phyloP scores from a whole-genome alignment of 2,888 invertebrate species.

The Drosophila kuntzei region DNA sequence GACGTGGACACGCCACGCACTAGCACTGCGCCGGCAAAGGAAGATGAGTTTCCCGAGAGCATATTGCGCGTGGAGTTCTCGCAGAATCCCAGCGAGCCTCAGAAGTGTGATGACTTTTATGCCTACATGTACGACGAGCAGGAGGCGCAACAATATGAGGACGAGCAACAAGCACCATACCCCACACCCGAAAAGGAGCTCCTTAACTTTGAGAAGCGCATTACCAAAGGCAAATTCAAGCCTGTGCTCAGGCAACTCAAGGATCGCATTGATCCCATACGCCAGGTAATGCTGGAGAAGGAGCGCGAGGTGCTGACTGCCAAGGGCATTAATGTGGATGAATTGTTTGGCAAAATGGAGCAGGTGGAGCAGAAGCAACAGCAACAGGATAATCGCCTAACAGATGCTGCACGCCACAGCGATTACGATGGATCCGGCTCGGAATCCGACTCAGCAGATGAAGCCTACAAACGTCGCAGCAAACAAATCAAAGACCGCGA shows the following conservation, averaged over 20 bases:
- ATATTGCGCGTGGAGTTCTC: conserved; percentile 82
- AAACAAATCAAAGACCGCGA: conserved; percentile 81
- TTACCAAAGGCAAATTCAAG: conserved; percentile 84
- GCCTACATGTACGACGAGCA: conserved; percentile 84
- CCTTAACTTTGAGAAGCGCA: conserved; percentile 83
- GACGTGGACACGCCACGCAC: conserved; percentile 27
- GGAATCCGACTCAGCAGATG: conserved; percentile 76
- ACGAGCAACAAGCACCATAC: conserved; percentile 59
- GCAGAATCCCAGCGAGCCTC: conserved; percentile 71
- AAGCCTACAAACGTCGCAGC: conserved; percentile 67
- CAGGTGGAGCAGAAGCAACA: conserved; percentile 40
- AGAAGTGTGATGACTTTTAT: conserved; percentile 83
- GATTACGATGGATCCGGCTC: conserved; percentile 45
- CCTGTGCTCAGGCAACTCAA: conserved; percentile 85
- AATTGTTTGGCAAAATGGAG: conserved; percentile 71
- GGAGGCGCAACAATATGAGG: conserved; percentile 63
- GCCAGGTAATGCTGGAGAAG: conserved; percentile 83
- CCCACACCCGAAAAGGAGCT: conserved; percentile 79
- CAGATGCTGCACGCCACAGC: conserved; percentile 31
- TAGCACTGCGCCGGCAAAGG: conserved; percentile 27
- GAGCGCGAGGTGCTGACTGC: conserved; percentile 83
- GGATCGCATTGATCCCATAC: conserved; percentile 84
- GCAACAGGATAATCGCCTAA: conserved; percentile 59
- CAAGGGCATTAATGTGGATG: conserved; percentile 85
- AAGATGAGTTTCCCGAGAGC: conserved; percentile 80